These are phyloP conservation scores for Mesochorus sp. DNA, from an alignment of 2,888 invertebrate genomes.

Conservation along the genomic window DNA sequence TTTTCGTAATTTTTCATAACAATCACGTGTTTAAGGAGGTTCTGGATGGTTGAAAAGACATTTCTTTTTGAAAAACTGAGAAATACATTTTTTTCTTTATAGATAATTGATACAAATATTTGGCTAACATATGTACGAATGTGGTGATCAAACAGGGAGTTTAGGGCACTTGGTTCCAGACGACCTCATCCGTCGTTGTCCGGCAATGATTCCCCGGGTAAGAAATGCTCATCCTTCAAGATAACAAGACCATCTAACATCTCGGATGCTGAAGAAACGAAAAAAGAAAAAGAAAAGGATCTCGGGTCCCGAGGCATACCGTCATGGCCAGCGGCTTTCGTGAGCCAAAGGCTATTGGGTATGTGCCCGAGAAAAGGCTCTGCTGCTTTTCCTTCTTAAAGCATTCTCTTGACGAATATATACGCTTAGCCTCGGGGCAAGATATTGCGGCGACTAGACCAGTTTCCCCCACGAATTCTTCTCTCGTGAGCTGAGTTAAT, in stretches of 20 bases:
- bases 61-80: no score
- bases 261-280: conserved; percentile 5
- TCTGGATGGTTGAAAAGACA: no score
- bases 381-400: conserved; percentile 10
- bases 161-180: conserved; percentile 7
- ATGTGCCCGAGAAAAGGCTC: conserved; percentile 21
- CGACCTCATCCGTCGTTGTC: conserved; percentile 8
- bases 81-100: no score
- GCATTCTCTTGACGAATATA: conserved; percentile 32
- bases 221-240: conserved; percentile 72
- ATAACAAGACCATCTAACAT: conserved; percentile 41
- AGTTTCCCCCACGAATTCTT: conserved; percentile 16
- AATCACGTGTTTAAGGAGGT: no score
- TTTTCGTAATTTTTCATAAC: no score
- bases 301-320: conserved; percentile 1
- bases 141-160: not conserved
- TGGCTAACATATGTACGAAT: no score
- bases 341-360: conserved; percentile 10
- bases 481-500: conserved; percentile 54
- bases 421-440: conserved; percentile 43
- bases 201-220: conserved; percentile 49
- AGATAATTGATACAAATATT: no score
- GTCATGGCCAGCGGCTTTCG: conserved; percentile 6
- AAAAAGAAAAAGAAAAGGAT: conserved; percentile 53
- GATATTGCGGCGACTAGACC: conserved; percentile 49